Evolutionary conservation across 2,113 vertebrate species (phyloP).

Genomic region (Corvus moneduloides): DNA sequence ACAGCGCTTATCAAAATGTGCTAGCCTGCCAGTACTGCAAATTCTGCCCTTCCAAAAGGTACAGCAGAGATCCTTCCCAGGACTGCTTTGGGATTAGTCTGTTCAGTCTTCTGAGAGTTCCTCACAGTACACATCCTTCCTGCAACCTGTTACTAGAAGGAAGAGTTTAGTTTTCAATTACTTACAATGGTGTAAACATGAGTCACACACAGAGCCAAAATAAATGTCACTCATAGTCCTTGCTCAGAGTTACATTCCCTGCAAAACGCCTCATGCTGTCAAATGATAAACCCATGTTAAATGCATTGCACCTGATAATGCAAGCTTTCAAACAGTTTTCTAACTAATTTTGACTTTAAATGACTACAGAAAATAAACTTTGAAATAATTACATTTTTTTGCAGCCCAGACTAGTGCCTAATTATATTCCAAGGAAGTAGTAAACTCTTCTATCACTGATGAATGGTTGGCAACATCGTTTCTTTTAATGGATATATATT

Average conservation of each 20-base stretch:
- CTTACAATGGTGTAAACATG: neutral
- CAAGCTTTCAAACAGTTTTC: conserved; percentile 5
- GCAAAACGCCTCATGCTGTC: neutral
- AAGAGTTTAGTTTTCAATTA: neutral
- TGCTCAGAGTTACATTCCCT: neutral
- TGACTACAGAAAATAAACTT: conserved; percentile 34
- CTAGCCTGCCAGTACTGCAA: neutral
- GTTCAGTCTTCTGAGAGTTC: neutral
- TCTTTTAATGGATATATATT: conserved; percentile 67
- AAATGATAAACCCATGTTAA: neutral
- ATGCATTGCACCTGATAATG: neutral
- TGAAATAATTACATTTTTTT: conserved; percentile 5
- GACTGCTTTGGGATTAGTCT: neutral
- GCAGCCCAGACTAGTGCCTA: neutral
- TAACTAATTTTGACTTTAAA: neutral
- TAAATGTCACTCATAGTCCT: neutral
- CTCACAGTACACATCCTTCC: neutral
- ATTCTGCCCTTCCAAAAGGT: neutral
- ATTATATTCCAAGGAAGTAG: conserved; percentile 31
- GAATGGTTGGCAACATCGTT: conserved; percentile 47
- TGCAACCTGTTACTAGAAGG: neutral
- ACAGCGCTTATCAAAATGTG: neutral
- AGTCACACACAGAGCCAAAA: neutral
- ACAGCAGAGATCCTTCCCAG: neutral
- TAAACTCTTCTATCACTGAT: conserved; percentile 26